A percentile compares a stretch with the other conserved stretches of the same genome.
phyloP scores from a whole-genome alignment of 2,888 invertebrate genomes.

The Melinaea marsaeus region DNA sequence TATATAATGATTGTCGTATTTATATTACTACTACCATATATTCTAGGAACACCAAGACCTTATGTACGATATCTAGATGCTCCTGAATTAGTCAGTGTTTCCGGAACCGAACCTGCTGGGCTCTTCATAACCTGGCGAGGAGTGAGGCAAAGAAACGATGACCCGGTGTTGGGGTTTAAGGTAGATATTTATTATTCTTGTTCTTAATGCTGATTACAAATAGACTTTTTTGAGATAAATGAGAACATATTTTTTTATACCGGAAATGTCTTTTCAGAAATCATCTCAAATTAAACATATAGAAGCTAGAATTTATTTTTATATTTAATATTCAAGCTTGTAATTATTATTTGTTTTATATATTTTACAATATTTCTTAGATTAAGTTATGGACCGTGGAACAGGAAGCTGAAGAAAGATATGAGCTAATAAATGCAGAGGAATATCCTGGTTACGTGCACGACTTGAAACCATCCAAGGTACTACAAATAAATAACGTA shows the following conservation, averaged over 20 bases:
- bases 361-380: slow-evolving; percentile 8
- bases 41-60: neutral
- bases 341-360: neutral
- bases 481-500: neutral
- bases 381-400: slow-evolving; percentile 18
- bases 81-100: slow-evolving; percentile 12
- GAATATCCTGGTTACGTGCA: slow-evolving; percentile 16
- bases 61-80: slow-evolving; percentile 13
- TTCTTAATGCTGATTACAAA: too few relatives aligned
- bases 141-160: neutral
- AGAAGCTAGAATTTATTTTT: too few relatives aligned
- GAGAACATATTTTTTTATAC: too few relatives aligned
- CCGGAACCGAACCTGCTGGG: slow-evolving; percentile 16
- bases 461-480: slow-evolving; percentile 8
- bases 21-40: neutral
- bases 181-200: neutral
- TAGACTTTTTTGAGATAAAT: too few relatives aligned
- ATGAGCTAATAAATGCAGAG: slow-evolving; percentile 16
- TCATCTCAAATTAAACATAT: too few relatives aligned
- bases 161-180: slow-evolving; percentile 20
- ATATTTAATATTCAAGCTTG: too few relatives aligned
- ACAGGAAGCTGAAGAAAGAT: slow-evolving; percentile 12
- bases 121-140: slow-evolving; percentile 17
- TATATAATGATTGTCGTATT: neutral
- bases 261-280: too few relatives aligned